phyloP scores from a whole-genome alignment of 2,888 invertebrate species.

The Cosmia trapezina region DNA sequence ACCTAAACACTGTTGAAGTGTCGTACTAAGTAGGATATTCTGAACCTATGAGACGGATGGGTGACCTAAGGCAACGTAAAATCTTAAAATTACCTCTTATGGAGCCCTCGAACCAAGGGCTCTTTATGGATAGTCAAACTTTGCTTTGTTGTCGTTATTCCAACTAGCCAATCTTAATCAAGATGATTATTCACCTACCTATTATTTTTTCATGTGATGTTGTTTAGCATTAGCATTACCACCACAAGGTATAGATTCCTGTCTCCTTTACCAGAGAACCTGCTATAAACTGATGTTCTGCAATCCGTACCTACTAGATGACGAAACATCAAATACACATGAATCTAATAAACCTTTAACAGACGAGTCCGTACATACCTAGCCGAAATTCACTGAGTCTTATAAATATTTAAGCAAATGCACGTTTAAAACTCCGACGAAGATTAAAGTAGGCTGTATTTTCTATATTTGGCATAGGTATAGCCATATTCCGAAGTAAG shows the following conservation, averaged over 20 bases:
- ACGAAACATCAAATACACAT: neutral
- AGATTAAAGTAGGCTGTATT: slow-evolving; percentile 7
- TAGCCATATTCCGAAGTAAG: slow-evolving; percentile 4
- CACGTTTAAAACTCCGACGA: neutral
- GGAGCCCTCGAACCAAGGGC: no score
- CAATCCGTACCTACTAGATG: neutral
- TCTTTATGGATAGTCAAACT: no score
- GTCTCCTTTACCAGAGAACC: neutral
- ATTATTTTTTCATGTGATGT: neutral
- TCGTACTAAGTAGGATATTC: no score
- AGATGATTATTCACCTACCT: no score
- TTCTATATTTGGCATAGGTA: slow-evolving; percentile 8
- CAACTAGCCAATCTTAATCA: no score
- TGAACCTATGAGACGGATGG: neutral
- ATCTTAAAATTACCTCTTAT: no score
- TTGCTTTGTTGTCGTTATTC: no score
- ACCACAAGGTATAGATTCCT: no score
- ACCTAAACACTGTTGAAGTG: no score
- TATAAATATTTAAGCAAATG: slow-evolving; percentile 4
- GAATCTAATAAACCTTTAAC: slow-evolving; percentile 6
- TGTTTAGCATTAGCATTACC: neutral
- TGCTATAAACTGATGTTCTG: neutral
- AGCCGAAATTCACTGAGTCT: slow-evolving; percentile 15
- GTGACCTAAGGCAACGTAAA: neutral
- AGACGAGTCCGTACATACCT: slow-evolving; percentile 28